phyloP scores from a whole-genome alignment of 1,140 invertebrate species.

The Tetramorium parvispinum region DNA sequence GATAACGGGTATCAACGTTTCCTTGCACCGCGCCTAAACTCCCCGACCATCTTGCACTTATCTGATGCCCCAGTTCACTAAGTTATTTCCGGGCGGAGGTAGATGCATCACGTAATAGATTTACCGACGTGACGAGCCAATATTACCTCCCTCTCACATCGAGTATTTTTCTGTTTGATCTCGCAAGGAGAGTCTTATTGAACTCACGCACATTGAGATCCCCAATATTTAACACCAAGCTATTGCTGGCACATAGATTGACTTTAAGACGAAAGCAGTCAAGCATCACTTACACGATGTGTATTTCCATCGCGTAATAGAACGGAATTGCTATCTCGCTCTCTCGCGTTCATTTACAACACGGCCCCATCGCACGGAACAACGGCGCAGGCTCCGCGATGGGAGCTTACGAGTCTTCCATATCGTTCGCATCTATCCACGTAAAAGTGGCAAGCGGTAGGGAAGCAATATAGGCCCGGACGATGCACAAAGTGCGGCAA shows the following conservation, averaged over 20 bases:
- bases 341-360: not conserved
- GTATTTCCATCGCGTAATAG: not conserved
- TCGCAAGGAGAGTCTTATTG: not conserved
- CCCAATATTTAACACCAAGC: not conserved
- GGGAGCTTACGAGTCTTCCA: constrained; percentile 34
- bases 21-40: constrained; percentile 60
- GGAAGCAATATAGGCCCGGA: constrained; percentile 4
- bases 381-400: not conserved
- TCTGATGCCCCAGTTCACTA: constrained; percentile 77
- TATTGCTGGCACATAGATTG: not conserved
- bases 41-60: constrained; percentile 66
- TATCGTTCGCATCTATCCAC: constrained; percentile 49
- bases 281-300: not conserved
- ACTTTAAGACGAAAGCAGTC: not conserved
- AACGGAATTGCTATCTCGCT: constrained; percentile 15
- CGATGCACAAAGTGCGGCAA: constrained; percentile 66
- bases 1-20: constrained; percentile 69
- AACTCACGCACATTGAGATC: not conserved
- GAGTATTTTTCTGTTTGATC: constrained; percentile 31
- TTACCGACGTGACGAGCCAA: constrained; percentile 58
- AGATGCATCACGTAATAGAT: constrained; percentile 74
- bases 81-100: constrained; percentile 68
- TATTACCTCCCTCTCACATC: constrained; percentile 9
- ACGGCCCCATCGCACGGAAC: not conserved
- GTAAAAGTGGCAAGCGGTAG: constrained; percentile 15